phyloP scores from a whole-genome alignment of 2,888 invertebrate genomes.

The Sisyra nigra region DNA sequence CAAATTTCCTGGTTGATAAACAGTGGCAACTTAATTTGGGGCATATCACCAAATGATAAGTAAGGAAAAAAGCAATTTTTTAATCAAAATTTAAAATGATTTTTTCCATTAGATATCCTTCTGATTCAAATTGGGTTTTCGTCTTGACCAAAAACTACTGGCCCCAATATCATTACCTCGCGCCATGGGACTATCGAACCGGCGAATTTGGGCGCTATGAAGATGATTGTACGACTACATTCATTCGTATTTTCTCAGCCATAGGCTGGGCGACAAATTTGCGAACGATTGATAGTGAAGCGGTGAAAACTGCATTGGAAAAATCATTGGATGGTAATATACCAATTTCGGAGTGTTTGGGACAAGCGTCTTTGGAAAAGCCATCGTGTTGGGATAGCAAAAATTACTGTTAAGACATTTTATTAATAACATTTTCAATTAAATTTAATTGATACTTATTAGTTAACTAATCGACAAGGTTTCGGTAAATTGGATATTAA shows the following conservation, averaged over 20 bases:
- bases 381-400: no score
- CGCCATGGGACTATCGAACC: constrained; percentile 68
- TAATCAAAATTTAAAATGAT: not conserved
- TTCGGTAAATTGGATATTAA: no score
- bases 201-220: constrained; percentile 67
- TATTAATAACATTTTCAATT: no score
- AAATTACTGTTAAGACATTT: no score
- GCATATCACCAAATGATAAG: constrained; percentile 51
- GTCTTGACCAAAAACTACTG: constrained; percentile 58
- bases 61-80: constrained; percentile 29
- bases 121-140: constrained; percentile 60
- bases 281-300: constrained; percentile 42
- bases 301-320: constrained; percentile 46
- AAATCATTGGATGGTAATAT: constrained; percentile 36
- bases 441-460: no score
- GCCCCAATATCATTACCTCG: constrained; percentile 65
- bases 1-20: constrained; percentile 58
- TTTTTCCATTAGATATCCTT: constrained; percentile 34
- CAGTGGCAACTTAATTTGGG: constrained; percentile 58
- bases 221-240: constrained; percentile 44
- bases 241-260: constrained; percentile 53
- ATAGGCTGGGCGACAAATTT: constrained; percentile 47
- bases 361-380: constrained; percentile 24
- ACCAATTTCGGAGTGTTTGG: constrained; percentile 38
- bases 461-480: no score